Percentiles rank a stretch among this genome's conserved stretches.
phyloP scores from a whole-genome alignment of 1,140 invertebrate species.

The Caenorhabditis remanei region DNA sequence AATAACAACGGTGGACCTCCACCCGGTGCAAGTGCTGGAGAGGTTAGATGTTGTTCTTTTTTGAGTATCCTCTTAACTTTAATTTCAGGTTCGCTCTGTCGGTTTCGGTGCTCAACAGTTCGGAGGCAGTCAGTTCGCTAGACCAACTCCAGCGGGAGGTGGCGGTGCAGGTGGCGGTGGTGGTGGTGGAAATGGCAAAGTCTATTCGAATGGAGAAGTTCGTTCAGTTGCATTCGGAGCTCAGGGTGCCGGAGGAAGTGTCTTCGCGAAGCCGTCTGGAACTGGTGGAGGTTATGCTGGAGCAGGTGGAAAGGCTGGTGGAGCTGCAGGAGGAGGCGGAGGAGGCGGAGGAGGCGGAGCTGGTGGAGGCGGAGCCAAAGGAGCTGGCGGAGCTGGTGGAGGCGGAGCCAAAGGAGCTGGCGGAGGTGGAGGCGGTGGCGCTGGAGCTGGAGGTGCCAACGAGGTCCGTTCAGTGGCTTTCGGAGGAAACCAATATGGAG shows the following conservation, averaged over 20 bases:
- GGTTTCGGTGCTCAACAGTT: slow-evolving; percentile 34
- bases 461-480: slow-evolving; percentile 9
- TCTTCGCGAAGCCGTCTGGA: slow-evolving; percentile 13
- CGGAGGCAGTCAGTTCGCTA: slow-evolving; percentile 33
- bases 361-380: neutral
- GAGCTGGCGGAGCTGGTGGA: neutral
- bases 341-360: neutral
- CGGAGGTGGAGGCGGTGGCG: slow-evolving; percentile 13
- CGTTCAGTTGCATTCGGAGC: slow-evolving; percentile 35
- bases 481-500: slow-evolving; percentile 43
- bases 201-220: slow-evolving; percentile 1
- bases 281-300: slow-evolving; percentile 6
- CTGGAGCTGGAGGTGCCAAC: neutral
- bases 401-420: neutral
- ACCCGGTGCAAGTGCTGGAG: neutral
- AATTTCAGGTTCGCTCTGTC: neutral
- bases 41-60: neutral
- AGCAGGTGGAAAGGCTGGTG: neutral
- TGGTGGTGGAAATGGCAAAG: neutral
- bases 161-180: neutral
- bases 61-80: no score
- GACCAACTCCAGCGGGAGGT: slow-evolving; percentile 3
- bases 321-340: neutral
- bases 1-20: neutral
- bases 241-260: slow-evolving; percentile 19